Conservation (phyloP, 2,113 vertebrate species). For the Eurypyga helias region DNA sequence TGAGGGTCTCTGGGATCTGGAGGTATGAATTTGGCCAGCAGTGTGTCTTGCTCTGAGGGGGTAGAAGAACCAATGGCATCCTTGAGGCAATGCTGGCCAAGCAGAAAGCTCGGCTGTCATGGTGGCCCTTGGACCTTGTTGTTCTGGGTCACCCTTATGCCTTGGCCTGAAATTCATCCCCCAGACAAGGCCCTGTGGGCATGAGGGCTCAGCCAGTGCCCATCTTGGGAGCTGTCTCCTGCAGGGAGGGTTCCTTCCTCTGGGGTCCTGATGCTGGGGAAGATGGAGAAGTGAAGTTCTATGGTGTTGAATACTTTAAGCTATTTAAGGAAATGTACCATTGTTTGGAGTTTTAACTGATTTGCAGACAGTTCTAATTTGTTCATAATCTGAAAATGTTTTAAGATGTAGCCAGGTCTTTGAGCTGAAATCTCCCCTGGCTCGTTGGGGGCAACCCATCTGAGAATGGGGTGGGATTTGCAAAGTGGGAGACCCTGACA, state of each 20-base stretch:
- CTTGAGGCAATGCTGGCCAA: neutral
- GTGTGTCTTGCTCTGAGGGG: neutral
- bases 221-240: neutral
- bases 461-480: neutral
- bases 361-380: neutral
- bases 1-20: neutral
- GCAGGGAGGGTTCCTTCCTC: neutral
- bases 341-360: neutral
- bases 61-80: neutral
- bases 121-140: neutral
- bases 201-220: neutral
- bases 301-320: neutral
- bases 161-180: neutral
- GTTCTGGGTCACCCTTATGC: neutral
- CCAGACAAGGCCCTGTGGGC: neutral
- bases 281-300: neutral
- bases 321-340: neutral
- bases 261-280: neutral
- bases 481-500: neutral
- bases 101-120: neutral
- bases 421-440: neutral
- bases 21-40: neutral
- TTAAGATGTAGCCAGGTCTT: neutral
- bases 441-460: neutral
- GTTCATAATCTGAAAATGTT: neutral